These are phyloP conservation scores for Pangasius djambal DNA, from an alignment of 2,797 vertebrate species.

Conservation along the genomic window DNA sequence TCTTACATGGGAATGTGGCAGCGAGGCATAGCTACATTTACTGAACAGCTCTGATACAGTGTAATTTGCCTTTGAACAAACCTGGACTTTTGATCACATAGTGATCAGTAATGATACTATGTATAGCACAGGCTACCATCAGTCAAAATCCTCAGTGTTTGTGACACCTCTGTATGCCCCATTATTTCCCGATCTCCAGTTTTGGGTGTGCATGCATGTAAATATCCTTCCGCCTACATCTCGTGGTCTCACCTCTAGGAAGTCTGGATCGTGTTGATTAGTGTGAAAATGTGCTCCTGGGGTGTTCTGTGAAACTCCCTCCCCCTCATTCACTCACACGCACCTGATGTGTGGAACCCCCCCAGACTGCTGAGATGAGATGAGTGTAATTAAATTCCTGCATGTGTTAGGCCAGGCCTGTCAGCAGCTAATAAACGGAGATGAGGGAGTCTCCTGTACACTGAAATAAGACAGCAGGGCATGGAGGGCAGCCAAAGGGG, in stretches of 20 bases:
- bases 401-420: constrained; percentile 69
- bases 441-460: constrained; percentile 51
- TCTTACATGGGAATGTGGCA: constrained; percentile 47
- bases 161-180: constrained; percentile 1
- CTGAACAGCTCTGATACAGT: constrained; percentile 42
- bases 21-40: constrained; percentile 44
- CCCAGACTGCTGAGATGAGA: constrained; percentile 44
- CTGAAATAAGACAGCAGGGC: constrained; percentile 73
- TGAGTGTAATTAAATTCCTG: constrained; percentile 77
- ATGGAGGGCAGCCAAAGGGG: constrained; percentile 56
- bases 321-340: constrained; percentile 12
- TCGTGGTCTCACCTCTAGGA: constrained; percentile 45
- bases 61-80: constrained; percentile 39
- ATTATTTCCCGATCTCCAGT: constrained; percentile 39
- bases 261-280: constrained; percentile 59
- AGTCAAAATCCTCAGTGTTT: constrained; percentile 19
- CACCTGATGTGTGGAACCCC: constrained; percentile 53
- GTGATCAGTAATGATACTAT: constrained; percentile 32
- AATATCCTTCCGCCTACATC: constrained; percentile 51
- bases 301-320: constrained; percentile 50
- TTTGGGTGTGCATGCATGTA: constrained; percentile 23
- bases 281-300: constrained; percentile 55
- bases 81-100: constrained; percentile 33
- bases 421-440: constrained; percentile 71
- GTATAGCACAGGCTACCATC: constrained; percentile 22